phyloP scores from a whole-genome alignment of 2,888 invertebrate genomes.

The Lasioglossum marginatum region DNA sequence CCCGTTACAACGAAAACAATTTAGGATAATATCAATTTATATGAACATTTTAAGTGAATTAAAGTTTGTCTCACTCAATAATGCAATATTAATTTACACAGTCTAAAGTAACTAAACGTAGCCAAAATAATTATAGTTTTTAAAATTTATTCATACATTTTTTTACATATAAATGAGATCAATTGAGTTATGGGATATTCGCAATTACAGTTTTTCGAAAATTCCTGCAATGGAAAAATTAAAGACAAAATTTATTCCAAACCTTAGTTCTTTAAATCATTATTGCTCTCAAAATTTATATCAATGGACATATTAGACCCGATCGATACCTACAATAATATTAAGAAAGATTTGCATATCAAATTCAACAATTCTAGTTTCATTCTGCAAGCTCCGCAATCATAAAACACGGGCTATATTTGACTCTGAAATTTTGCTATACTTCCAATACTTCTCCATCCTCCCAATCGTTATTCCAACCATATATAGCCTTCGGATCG shows the following conservation, averaged over 20 bases:
- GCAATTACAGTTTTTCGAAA: not conserved
- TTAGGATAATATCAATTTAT: not conserved
- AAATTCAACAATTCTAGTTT: not conserved
- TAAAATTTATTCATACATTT: no score
- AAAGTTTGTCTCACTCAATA: not conserved
- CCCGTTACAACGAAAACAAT: not conserved
- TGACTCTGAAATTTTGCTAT: not conserved
- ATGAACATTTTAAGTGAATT: not conserved
- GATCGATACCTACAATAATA: not conserved
- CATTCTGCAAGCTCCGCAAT: not conserved
- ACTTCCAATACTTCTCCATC: not conserved
- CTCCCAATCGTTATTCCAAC: not conserved
- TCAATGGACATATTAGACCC: no score
- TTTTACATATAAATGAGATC: no score
- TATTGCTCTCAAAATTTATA: not conserved
- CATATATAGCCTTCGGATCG: not conserved
- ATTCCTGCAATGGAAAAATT: not conserved
- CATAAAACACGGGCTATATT: not conserved
- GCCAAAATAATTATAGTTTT: no score
- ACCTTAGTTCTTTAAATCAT: not conserved
- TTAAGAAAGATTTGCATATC: not conserved
- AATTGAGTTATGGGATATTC: no score
- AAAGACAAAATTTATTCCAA: not conserved
- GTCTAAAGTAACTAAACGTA: not conserved
- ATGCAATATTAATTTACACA: not conserved